Base-by-base conservation (phyloP, 2,888 invertebrate genomes). In the Plebejus melissa region DNA sequence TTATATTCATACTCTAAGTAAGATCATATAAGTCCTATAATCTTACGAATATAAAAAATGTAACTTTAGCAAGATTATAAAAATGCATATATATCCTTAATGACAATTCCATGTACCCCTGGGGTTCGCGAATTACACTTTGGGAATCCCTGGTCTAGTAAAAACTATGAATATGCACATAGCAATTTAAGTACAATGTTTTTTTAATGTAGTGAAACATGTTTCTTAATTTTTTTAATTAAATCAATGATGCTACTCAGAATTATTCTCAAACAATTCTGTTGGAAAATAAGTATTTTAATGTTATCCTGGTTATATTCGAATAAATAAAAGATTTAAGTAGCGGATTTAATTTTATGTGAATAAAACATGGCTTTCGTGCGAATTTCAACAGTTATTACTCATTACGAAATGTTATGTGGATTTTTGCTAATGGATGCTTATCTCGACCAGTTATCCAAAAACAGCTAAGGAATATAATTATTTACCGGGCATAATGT, bases 371-470 rank as follows among this genome's bases (percentile, higher is more conserved):
- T 65, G 65, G 65, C 13, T 65, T 65, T 36, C 65, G 36, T 32
- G 65, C 22, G 58, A 32, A 65, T 65, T 65, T 32, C 4, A 28
- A 32, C 4, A 32, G 3, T 60, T 0, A 22, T 22, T 22, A 22
- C 22, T 22, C 11, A 11, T 65, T 65, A 65, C 65, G 5, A 22
- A 65, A 65, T 32, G 60, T 32, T 58, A 58, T 58, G 58, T 58
- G 28, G 22, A 65, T 65, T 65, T 32, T 65, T 11, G 65, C 32
- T 65, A 65, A 65, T 65, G 13, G 32, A 65, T 13, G 28, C 32
- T 16, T 36, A 65, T 65, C 65, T 32, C 32, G 28, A 65, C 65
- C 32, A 65, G 65, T 65, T 65, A 65, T 65, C 65, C 65, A 65
- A 65, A 65, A 65, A 65, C 65, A 65, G 1, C 65, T 36, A 36